Conservation (phyloP, 35 echinoderm and acorn worm genomes). For the Ptychodera flava region DNA sequence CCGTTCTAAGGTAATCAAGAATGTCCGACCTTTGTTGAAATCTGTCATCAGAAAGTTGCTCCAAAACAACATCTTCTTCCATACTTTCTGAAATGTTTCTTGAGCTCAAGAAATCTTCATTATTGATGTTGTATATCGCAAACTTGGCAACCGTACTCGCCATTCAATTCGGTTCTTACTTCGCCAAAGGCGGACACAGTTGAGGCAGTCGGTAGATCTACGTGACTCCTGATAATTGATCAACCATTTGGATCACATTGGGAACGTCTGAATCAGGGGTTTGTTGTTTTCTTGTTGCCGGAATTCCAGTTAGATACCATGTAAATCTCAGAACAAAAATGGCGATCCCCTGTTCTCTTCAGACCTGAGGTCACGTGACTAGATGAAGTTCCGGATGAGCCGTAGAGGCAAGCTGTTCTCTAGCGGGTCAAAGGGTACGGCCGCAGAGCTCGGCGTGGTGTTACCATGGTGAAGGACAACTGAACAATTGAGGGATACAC, state of each 20-base stretch:
- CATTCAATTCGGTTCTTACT: constrained; percentile 46
- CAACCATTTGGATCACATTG: background rate
- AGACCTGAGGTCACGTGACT: background rate
- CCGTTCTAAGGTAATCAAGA: constrained; percentile 62
- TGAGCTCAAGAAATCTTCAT: constrained; percentile 32
- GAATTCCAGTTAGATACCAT: background rate
- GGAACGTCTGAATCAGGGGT: background rate
- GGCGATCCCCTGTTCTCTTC: background rate
- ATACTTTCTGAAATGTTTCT: constrained; percentile 44
- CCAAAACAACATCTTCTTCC: constrained; percentile 93
- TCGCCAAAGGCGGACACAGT: background rate
- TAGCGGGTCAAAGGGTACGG: background rate
- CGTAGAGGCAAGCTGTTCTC: background rate
- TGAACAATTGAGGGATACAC: too few relatives aligned
- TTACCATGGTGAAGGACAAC: background rate
- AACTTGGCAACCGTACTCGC: constrained; percentile 94
- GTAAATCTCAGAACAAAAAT: constrained; percentile 2
- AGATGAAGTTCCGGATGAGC: background rate
- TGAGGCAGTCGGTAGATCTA: background rate
- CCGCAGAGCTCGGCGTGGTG: background rate
- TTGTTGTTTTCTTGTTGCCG: background rate
- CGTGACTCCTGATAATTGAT: background rate
- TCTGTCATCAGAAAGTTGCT: constrained; percentile 69
- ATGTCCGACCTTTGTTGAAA: constrained; percentile 67
- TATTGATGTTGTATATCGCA: constrained; percentile 60